Conservation (phyloP, 2,797 vertebrate species). For the Otus scops region DNA sequence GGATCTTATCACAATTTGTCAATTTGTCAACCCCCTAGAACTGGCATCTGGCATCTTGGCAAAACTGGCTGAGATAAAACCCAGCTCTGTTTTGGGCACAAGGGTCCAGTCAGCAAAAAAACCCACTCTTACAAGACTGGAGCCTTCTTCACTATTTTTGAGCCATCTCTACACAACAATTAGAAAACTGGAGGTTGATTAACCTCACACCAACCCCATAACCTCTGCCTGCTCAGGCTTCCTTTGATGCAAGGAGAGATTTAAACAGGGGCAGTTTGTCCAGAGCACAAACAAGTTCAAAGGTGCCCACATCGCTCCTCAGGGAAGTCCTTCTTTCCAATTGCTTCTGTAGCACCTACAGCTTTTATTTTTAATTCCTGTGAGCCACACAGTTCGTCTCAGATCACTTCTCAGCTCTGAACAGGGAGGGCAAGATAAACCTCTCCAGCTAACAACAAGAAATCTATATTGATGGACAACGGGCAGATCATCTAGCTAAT, state of each 20-base stretch:
- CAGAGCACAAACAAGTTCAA: neutral
- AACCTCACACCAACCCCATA: neutral
- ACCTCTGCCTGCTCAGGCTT: neutral
- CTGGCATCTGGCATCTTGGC: neutral
- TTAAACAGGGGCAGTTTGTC: neutral
- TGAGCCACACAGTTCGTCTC: neutral
- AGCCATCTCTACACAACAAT: neutral
- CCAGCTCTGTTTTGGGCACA: neutral
- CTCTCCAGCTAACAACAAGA: neutral
- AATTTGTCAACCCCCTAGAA: neutral
- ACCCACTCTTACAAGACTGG: neutral
- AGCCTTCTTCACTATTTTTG: neutral
- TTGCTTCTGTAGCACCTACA: neutral
- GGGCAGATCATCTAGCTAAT: slow-evolving; percentile 42
- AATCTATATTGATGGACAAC: slow-evolving; percentile 2
- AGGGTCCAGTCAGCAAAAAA: neutral
- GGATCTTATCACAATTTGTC: neutral
- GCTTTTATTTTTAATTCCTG: neutral
- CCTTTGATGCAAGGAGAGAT: neutral
- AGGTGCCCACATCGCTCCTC: fast-evolving
- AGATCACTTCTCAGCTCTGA: neutral
- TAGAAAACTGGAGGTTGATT: neutral
- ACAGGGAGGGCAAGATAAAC: slow-evolving; percentile 23
- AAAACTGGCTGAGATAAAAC: neutral
- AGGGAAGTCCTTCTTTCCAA: neutral